Evolutionary conservation across 35 echinoderm and acorn worm genomes (phyloP).

Genomic region (Lytechinus variegatus): DNA sequence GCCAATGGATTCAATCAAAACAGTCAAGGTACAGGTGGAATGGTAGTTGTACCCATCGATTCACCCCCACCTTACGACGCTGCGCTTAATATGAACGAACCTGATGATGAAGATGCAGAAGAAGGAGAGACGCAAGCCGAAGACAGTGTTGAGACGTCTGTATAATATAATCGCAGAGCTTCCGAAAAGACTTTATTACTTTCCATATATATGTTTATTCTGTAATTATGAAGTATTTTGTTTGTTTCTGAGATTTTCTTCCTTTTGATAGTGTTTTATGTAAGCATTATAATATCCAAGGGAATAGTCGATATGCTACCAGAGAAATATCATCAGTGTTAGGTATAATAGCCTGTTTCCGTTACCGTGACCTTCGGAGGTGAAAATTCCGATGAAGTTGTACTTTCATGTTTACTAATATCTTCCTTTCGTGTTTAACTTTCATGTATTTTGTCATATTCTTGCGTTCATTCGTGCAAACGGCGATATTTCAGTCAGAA

Average conservation of each 20-base stretch:
- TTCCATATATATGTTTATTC: neutral
- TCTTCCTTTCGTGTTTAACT: neutral
- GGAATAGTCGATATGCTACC: neutral
- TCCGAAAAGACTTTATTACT: neutral
- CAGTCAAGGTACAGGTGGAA: neutral
- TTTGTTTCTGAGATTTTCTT: neutral
- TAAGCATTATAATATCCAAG: neutral
- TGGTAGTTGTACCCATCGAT: constrained; percentile 40
- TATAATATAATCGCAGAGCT: constrained; percentile 35
- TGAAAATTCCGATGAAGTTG: neutral
- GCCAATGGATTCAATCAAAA: constrained; percentile 42
- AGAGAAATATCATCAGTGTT: neutral
- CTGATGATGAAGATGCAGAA: neutral
- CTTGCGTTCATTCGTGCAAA: neutral
- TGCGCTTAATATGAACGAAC: constrained; percentile 61
- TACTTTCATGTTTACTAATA: neutral
- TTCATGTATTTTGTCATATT: neutral
- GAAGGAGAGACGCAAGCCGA: neutral
- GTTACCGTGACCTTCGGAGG: neutral
- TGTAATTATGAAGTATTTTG: neutral
- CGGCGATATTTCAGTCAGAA: neutral
- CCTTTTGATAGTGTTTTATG: neutral
- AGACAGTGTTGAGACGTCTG: constrained; percentile 29
- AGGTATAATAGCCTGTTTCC: neutral
- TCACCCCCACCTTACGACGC: constrained; percentile 67